Base-by-base conservation (phyloP, 2,113 vertebrate genomes). In the Ammodramus savannarum region DNA sequence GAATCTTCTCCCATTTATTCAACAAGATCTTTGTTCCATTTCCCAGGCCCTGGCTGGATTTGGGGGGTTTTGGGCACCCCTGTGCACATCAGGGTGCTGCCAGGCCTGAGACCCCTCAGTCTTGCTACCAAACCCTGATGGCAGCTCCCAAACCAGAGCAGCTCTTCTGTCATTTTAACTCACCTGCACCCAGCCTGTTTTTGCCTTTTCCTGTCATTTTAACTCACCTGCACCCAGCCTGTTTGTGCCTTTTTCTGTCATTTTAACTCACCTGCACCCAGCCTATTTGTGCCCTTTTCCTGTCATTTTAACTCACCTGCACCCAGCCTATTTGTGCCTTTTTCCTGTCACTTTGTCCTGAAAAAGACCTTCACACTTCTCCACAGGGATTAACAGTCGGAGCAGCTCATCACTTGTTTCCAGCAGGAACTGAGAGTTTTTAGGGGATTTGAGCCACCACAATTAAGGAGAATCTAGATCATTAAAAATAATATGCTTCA, bases 401-500 rank as follows among this genome's bases (percentile, higher is more conserved):
- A 84, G 61, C 0, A 0, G 51, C 72, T 95, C 57, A 12, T 19
- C n/a, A 38, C 20, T 39, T 68, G 62, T 44, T 95, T 92, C 48
- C 80, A 87, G 62, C 54, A 93, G 73, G 55, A 90, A 36, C 73
- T 78, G 39, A 0, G 5, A 87, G 65, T 41, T 92, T 95, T 81
- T 78, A 86, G 75, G 84, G 68, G 32, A 78, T 84, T 91, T 54
- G 49, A 7, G 6, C 91, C 63, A 43, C 29, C 36, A 26, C 85
- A 95, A 91, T 92, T 82, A 95, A 92, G 69, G 72, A 46, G 57
- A 92, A 89, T 80, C 73, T 49, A 57, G 73, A 79, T 90, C 95
- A 92, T 96, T 95, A 95, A 95, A 96, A 93, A 90, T 63, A 96
- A 95, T 78, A 43, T 57, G 39, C 57, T 84, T 95, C 69, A 81